Conservation (phyloP, 2,113 vertebrate genomes). For the Charadrius vociferus region DNA sequence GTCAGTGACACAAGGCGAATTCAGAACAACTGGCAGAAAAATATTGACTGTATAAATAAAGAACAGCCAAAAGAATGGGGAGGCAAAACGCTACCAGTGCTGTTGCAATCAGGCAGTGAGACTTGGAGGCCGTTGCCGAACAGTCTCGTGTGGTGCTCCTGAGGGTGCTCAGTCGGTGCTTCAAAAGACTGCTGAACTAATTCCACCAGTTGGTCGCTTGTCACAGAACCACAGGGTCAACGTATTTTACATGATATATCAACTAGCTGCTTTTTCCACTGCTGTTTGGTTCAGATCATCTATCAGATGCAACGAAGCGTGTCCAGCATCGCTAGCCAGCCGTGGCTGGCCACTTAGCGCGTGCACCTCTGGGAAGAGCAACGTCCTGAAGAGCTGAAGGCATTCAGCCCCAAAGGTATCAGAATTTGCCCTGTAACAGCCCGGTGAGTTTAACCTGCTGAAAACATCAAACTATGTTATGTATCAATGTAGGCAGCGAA, state of each 20-base stretch:
- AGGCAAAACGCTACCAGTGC: background rate
- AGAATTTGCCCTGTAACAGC: background rate
- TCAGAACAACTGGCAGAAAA: background rate
- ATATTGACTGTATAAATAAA: background rate
- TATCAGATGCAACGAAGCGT: background rate
- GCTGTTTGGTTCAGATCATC: background rate
- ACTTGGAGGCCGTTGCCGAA: background rate
- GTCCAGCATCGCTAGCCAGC: rapidly evolving
- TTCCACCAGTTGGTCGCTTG: background rate
- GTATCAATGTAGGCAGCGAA: background rate
- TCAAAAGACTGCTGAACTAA: background rate
- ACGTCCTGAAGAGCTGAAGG: background rate
- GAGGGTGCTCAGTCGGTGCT: background rate
- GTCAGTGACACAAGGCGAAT: background rate
- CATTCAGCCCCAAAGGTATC: background rate
- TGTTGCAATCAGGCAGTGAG: rapidly evolving
- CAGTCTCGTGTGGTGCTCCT: rapidly evolving
- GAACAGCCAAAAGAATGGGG: background rate
- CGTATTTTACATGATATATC: background rate
- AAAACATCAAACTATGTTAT: background rate
- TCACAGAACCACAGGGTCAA: background rate
- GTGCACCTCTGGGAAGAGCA: background rate
- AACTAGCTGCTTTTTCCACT: background rate
- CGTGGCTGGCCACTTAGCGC: background rate
- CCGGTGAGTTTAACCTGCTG: background rate